Evolutionary conservation across 2,888 invertebrate species (phyloP), one percentile per base, ranked within the genome.

Genomic region (Sceliomorpha sp.): DNA sequence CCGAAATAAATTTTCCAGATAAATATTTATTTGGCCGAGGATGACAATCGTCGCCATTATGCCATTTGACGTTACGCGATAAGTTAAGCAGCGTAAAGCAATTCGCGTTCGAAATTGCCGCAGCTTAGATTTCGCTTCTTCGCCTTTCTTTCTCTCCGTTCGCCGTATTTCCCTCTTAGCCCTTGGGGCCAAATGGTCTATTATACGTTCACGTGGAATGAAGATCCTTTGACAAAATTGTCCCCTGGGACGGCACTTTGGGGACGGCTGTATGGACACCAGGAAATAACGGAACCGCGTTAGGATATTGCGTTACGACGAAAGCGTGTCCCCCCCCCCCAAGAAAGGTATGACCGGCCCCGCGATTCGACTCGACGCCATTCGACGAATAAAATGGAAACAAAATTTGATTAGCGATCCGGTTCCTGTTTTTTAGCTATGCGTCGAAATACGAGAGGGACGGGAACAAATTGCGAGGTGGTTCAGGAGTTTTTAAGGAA

Each of bases 221-320:
- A 86, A 87, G 88, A 87, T 87, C 86, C 87, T 88, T 88, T 88
- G 88, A 88, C 87, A 87, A 87, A 88, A 87, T 85, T 79, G 80
- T 87, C 88, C 83, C 88, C 68, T 75, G 86, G 82, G 88, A 88
- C 29, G 72, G 70, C 76, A 79, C 78, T 84, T 82, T 78, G 79
- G 82, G 86, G 84, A 79, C 68, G 77, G 66, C 78, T 82, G 76
- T 77, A 80, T 76, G 84, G 81, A 81, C 82, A 84, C 82, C 84
- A 87, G 87, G 88, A 88, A 88, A 88, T 88, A 80, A 85, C 84
- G 81, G 84, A 86, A 88, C 82, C 72, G 77, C 83, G 85, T 87
- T 86, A 88, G 86, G 85, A 87, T 88, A 88, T 88, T 87, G 79
- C 82, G 82, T 88, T 87, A 87, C 77, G 81, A 79, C 77, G 75